These are phyloP conservation scores for Scaptomyza montana DNA, from an alignment of 1,140 invertebrate genomes.

Conservation along the genomic window DNA sequence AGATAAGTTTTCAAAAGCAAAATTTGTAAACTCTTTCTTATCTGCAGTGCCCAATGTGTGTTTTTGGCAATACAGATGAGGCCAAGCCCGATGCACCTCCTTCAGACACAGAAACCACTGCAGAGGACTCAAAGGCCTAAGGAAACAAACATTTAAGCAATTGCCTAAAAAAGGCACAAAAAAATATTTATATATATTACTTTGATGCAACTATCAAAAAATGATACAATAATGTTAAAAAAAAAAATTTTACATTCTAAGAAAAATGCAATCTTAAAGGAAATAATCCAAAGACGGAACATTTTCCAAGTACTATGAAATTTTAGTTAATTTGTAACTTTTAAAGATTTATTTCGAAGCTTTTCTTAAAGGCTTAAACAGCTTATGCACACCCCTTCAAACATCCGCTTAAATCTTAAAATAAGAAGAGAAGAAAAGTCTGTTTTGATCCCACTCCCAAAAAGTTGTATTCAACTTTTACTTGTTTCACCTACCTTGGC, in stretches of 20 bases:
- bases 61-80: constrained; percentile 84
- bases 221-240: constrained; percentile 47
- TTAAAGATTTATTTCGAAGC: neutral
- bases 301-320: no score
- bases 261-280: neutral
- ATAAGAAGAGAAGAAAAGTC: neutral
- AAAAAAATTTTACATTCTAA: constrained; percentile 25
- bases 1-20: neutral
- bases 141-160: constrained; percentile 29
- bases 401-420: neutral
- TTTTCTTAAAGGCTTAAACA: constrained; percentile 1
- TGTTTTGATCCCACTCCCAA: neutral
- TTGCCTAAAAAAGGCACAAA: constrained; percentile 51
- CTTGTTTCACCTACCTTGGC: constrained; percentile 55
- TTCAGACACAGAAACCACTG: constrained; percentile 83
- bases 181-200: constrained; percentile 11
- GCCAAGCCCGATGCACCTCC: constrained; percentile 82
- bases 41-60: constrained; percentile 87
- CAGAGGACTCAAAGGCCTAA: constrained; percentile 75
- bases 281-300: no score
- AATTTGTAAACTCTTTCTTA: neutral
- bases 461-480: neutral
- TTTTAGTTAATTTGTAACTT: neutral
- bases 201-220: constrained; percentile 35
- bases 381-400: neutral